Conservation (phyloP, 2,888 invertebrate genomes). For the Drosophila setosimentum region DNA sequence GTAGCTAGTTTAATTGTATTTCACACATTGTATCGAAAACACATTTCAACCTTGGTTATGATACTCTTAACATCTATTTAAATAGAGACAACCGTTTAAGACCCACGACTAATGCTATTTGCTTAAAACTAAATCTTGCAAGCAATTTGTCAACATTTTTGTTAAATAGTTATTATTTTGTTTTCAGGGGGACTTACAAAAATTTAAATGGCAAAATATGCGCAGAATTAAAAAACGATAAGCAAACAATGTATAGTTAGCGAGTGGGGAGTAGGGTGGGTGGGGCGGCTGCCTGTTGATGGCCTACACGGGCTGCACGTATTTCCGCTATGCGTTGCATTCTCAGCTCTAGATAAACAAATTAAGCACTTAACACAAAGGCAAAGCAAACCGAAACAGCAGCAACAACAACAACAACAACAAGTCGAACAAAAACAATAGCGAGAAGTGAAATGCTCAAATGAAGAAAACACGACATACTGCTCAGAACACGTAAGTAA, state of each 20-base stretch:
- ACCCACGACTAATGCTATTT: not conserved
- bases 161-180: constrained; percentile 22
- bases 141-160: constrained; percentile 47
- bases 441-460: constrained; percentile 35
- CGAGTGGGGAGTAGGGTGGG: not conserved
- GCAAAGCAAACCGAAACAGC: constrained; percentile 36
- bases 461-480: constrained; percentile 49
- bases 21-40: constrained; percentile 32
- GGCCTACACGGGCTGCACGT: constrained; percentile 50
- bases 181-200: constrained; percentile 28
- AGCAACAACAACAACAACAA: constrained; percentile 15
- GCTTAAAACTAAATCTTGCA: constrained; percentile 10
- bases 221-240: constrained; percentile 70
- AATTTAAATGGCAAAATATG: constrained; percentile 51
- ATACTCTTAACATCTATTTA: not conserved
- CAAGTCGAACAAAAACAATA: constrained; percentile 13
- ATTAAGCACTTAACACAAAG: constrained; percentile 60
- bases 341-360: constrained; percentile 66
- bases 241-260: constrained; percentile 46
- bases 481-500: constrained; percentile 51
- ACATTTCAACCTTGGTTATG: constrained; percentile 5
- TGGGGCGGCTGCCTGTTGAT: not conserved
- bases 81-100: not conserved
- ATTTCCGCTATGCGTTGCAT: constrained; percentile 72
- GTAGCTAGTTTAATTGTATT: constrained; percentile 41